A percentile compares a stretch with the other conserved stretches of the same genome.
phyloP scores from a whole-genome alignment of 2,797 vertebrate genomes.

The Borostomias antarcticus region DNA sequence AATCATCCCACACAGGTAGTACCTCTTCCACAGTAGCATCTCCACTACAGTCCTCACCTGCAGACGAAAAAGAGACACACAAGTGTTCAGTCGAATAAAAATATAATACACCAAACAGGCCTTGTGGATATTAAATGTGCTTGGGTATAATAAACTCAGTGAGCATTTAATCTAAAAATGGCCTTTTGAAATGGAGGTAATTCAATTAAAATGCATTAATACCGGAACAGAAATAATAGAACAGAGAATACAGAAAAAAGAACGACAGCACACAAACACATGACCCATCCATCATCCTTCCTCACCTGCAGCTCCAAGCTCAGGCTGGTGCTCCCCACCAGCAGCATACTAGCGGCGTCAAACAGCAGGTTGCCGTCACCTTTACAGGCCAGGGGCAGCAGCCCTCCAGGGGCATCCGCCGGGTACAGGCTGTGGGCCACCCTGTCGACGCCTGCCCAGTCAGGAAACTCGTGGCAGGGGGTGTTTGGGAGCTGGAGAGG shows the following conservation, averaged over 20 bases:
- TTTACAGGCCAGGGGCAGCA: slow-evolving; percentile 87
- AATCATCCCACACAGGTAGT: slow-evolving; percentile 94
- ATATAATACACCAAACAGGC: too few relatives aligned
- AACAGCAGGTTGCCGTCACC: slow-evolving; percentile 91
- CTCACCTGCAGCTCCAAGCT: slow-evolving; percentile 93
- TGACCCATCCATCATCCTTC: too few relatives aligned
- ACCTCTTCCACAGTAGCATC: slow-evolving; percentile 92
- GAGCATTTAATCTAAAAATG: too few relatives aligned
- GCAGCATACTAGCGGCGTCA: slow-evolving; percentile 87
- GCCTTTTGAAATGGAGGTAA: too few relatives aligned
- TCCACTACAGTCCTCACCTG: slow-evolving; percentile 93
- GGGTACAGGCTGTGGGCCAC: slow-evolving; percentile 87
- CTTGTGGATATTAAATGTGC: too few relatives aligned
- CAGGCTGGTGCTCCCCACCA: slow-evolving; percentile 84
- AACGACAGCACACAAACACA: too few relatives aligned
- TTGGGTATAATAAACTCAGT: too few relatives aligned
- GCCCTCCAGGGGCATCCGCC: slow-evolving; percentile 83
- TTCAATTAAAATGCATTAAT: not conserved
- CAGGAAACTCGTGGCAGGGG: slow-evolving; percentile 75
- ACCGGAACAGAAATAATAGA: too few relatives aligned
- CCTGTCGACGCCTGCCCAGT: slow-evolving; percentile 83
- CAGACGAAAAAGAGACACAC: slow-evolving; percentile 21
- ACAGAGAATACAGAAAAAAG: not conserved
- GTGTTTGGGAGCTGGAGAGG: slow-evolving; percentile 80
- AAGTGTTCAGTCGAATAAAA: too few relatives aligned